Evolutionary conservation across 2,888 invertebrate species (phyloP), one percentile per base, ranked within the genome.

Genomic region (Andrena fulva): DNA sequence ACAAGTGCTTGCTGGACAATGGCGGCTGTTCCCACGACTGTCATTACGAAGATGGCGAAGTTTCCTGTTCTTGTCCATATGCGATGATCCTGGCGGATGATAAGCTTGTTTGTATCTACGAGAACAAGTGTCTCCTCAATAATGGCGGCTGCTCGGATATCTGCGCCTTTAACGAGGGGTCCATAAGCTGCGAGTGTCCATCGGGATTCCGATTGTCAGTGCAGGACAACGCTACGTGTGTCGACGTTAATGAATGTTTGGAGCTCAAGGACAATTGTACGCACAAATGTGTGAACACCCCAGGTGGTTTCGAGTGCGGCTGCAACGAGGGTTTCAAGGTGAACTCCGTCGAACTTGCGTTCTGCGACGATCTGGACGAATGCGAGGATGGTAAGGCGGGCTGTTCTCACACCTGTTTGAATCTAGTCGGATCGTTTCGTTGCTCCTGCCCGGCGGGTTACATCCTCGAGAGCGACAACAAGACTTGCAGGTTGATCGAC

Each of bases 21-120:
- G 94, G 94, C 69, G 95, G 95, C 29, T 96, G 96, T 71, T 94
- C 94, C 0, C 94, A 95, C 62, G 93, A 94, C 59, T 96, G 96
- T 88, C 93, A 94, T 70, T 95, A 95, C 75, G 91, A 92, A 1
- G 94, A 94, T 7, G 95, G 95, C 1, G 92, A 94, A 31, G 92
- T 91, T 35, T 91, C 91, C 63, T 96, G 96, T 83, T 92, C 93
- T 4, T 96, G 96, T 87, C 95, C 95, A 0, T 79, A 74, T 8
- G 94, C 94, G 1, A 91, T 92, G 91, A 69, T 68, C 5, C 75
- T 93, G 0, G 42, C 77, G 8, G 93, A 94, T 12, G 89, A 91
- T 56, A 77, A 85, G 16, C 86, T 86, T 2, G 91, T 91, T 0
- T 95, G 95, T 85, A 87, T 93, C 52, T 94, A 94, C 88, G 92